Base-by-base conservation (phyloP, 2,888 invertebrate genomes). In the Ennomos quercinarius region DNA sequence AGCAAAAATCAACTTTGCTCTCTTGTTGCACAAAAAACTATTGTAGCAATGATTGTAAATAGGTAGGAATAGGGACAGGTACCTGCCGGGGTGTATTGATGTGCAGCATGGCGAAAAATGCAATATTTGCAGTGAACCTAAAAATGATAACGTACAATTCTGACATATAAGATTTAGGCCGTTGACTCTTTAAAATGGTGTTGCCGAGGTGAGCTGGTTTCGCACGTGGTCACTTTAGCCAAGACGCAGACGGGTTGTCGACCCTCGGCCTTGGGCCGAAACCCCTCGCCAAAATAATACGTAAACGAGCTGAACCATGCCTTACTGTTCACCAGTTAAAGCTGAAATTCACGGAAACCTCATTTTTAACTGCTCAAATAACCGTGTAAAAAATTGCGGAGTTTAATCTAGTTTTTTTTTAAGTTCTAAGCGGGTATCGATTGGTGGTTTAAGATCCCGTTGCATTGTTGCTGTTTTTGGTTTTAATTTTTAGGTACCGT, bases 251-350 rank as follows among this genome's bases (percentile, higher is more conserved):
- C 81, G 80, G 89, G 89, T 89, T 89, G 87, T 83, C 87, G 89
- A 89, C 89, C 90, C 76, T 66, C 82, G 86, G 83, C 89, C 87
- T 90, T 89, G 88, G 77, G 74, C 73, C 82, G 71, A 78, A 81
- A 81, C 79, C 84, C 83, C 84, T 80, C 72, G 69, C 63, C 66
- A 67, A 64, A 58, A 55, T 64, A 63, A 63, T 51, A 60, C 51
- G 47, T 68, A 66, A 69, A 53, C 61, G 66, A 55, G 58, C 71
- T 45, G 79, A 79, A 77, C 61, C 62, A 67, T 53, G 68, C 78
- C 73, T 73, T 83, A 77, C 48, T 8, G 10, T 53, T 35, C 38
- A 8, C 50, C 12, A 11, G 13, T 39, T 63, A 78, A 66, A 72
- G 73, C 61, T 51, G 64, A 73, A 63, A 68, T 53, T 78, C 60